These are phyloP conservation scores for Sycophaga agraensis DNA, from an alignment of 1,140 invertebrate genomes.

Conservation along the genomic window DNA sequence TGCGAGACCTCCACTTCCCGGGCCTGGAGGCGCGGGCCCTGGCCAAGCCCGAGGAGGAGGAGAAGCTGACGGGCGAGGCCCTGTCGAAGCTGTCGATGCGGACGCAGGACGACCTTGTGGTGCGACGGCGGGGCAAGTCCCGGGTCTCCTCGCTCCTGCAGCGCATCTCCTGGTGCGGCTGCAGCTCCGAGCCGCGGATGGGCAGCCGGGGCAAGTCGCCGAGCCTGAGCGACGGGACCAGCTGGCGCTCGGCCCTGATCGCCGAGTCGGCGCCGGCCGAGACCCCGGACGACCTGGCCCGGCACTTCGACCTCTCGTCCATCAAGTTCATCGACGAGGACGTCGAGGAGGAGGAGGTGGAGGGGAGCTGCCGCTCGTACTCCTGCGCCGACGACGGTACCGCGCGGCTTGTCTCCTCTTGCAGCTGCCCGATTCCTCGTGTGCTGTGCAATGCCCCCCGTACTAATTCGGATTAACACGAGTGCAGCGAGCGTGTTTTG, in stretches of 20 bases:
- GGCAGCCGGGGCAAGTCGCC: slow-evolving; percentile 10
- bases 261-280: slow-evolving; percentile 18
- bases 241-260: slow-evolving; percentile 6
- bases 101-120: slow-evolving; percentile 5
- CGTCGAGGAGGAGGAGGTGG: slow-evolving; percentile 35
- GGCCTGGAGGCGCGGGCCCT: too few species aligned
- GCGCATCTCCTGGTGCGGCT: slow-evolving; percentile 27
- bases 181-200: slow-evolving; percentile 1
- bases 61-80: too few species aligned
- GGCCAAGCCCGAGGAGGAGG: too few species aligned
- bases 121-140: neutral
- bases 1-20: too few species aligned
- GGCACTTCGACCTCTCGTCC: slow-evolving; percentile 48
- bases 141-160: slow-evolving; percentile 11
- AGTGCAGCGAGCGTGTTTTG: too few species aligned
- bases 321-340: slow-evolving; percentile 55
- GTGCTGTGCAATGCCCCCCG: neutral
- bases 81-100: neutral
- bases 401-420: neutral
- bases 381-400: neutral
- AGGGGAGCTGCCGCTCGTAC: neutral
- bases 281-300: slow-evolving; percentile 38
- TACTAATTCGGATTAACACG: too few species aligned
- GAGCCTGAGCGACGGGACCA: neutral
- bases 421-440: neutral